Base-by-base conservation (phyloP, 2,797 vertebrate genomes). In the Dermochelys coriacea region DNA sequence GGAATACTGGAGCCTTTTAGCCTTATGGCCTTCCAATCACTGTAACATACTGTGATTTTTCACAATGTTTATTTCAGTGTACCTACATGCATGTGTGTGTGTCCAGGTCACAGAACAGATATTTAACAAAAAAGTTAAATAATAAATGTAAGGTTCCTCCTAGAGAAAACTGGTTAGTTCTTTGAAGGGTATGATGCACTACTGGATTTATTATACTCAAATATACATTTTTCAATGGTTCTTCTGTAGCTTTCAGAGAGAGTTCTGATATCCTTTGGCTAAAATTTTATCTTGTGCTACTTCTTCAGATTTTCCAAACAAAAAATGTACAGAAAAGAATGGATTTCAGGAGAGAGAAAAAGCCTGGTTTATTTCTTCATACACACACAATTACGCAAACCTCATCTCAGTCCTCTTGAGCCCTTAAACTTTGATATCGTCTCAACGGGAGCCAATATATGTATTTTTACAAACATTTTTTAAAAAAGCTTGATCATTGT, bases 221-320 rank as follows among this genome's bases (percentile, higher is more conserved):
- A 77, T 0, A 80, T 21, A 16, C 50, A 85, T 5, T 2, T 83
- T 57, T 47, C 25, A 82, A 9, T 41, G 71, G 50, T 86, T 94
- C 34, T 86, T 85, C 29, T 59, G 54, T 64, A 49, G 50, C 52
- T 50, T 93, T 89, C 41, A 45, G 34, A 74, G 8, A 41, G 27
- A 61, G 92, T 89, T 91, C 55, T 19, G 29, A 50, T 21, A 0
- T 0, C 8, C 8, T 82, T 93, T 83, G 79, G 31, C 78, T 27
- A n/a, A 78, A 31, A 71, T 68, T 45, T 77, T 59, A 47, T 47
- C 75, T 74, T 81, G 12, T 49, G 29, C 51, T 47, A 49, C 74
- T 94, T 80, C 51, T 55, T 84, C 51, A 93, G 12, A 37, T 64
- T 82, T 96, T 89, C 64, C 87, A 77, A 77, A 88, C 11, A 2